These are phyloP conservation scores for Oncorhynchus kisutch DNA, from an alignment of 2,113 vertebrate species.

Conservation along the genomic window DNA sequence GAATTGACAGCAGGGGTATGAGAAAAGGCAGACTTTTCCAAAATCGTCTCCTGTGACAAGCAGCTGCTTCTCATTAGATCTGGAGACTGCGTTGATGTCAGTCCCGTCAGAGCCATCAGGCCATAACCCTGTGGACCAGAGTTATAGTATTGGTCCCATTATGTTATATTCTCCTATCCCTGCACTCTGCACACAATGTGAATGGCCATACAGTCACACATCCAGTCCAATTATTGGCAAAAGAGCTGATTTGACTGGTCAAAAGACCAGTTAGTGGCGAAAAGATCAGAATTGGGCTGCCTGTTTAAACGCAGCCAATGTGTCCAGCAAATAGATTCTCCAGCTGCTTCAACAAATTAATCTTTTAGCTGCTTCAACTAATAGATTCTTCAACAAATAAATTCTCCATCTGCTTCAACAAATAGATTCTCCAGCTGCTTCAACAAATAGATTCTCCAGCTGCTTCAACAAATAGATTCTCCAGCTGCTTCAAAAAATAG, in stretches of 20 bases:
- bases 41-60: constrained; percentile 95
- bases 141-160: neutral
- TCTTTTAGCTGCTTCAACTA: no score
- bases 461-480: no score
- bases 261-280: no score
- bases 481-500: no score
- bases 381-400: no score
- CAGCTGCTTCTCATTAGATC: constrained; percentile 82
- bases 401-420: no score
- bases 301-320: no score
- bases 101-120: constrained; percentile 97
- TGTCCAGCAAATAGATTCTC: neutral
- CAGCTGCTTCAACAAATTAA: neutral
- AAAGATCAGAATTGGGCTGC: no score
- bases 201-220: neutral
- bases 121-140: constrained; percentile 83
- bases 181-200: neutral
- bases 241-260: no score
- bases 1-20: constrained; percentile 92
- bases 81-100: constrained; percentile 91
- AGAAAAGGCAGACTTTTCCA: constrained; percentile 96
- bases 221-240: no score
- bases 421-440: no score
- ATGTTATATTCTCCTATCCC: neutral
- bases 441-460: no score